Evolutionary conservation across 2,113 vertebrate species (phyloP).

Genomic region (Dromaius novaehollandiae): DNA sequence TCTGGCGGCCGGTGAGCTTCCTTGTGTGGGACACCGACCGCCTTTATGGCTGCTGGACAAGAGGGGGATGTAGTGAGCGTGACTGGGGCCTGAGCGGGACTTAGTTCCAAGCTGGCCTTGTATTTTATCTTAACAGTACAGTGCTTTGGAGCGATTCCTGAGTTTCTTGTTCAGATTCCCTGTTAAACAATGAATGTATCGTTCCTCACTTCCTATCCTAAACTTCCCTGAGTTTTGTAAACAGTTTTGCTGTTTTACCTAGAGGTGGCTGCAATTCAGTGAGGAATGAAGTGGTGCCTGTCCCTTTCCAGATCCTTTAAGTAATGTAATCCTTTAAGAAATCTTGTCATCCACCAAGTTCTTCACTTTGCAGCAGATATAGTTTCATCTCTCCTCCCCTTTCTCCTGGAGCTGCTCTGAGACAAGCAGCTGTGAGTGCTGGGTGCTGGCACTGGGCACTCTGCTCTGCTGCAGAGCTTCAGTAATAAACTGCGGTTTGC

Average conservation of each 20-base stretch:
- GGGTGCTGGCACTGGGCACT: neutral
- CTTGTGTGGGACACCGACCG: neutral
- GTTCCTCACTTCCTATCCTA: neutral
- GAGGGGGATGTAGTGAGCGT: neutral
- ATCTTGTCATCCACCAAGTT: neutral
- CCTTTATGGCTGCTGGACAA: neutral
- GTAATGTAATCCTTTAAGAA: neutral
- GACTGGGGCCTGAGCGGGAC: neutral
- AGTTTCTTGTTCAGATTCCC: slow-evolving; percentile 11
- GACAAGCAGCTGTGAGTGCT: neutral
- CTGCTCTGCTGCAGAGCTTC: neutral
- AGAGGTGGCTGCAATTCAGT: neutral
- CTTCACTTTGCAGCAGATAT: neutral
- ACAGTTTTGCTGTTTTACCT: neutral
- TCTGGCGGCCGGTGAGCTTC: neutral
- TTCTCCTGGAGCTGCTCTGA: neutral
- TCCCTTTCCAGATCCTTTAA: neutral
- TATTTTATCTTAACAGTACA: neutral
- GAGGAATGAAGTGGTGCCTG: neutral
- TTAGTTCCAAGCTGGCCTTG: neutral
- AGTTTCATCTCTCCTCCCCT: neutral
- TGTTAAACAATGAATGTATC: neutral
- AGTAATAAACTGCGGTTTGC: neutral
- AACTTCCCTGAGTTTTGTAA: neutral
- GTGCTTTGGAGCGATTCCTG: slow-evolving; percentile 20